Evolutionary conservation across 92 coral and sea anemone species (phyloP), one percentile per base, ranked within the genome.

Genomic region (Epizoanthus scotinus): DNA sequence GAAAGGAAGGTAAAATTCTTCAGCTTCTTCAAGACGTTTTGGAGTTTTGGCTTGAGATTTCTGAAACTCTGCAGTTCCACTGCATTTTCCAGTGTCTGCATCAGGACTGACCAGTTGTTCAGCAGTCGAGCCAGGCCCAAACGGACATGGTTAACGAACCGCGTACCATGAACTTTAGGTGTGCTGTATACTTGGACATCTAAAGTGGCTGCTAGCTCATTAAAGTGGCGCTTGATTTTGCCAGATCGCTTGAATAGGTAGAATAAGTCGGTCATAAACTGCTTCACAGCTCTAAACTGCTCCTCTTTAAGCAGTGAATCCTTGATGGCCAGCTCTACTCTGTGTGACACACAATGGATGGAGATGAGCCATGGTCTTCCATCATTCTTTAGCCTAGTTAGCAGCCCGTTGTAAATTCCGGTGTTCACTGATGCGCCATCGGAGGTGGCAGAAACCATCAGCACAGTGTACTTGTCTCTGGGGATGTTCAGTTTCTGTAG

Each of bases 111-210:
- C 85, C 85, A 82, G 40, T 64, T 82, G 52, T 69, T 72, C 57
- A 79, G 84, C 49, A 29, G 60, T 24, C 49, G 62, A 59, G 55
- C 63, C 64, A 80, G 66, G 56, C 84, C 84, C 56, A 44, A 61
- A 65, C 18, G 84, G 49, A 60, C 70, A 79, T 79, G 84, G 40
- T 79, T 79, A 38, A 65, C 65, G 38, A 79, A 79, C 54, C 77
- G 77, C 24, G 84, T 81, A 63, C 77, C 77, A 28, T 81, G 84
- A 61, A 81, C 71, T 47, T 81, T 68, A 0, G 84, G 77, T 64
- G 71, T 24, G 49, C 17, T 53, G 67, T 81, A 81, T 9, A 66
- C 56, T 34, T 81, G 54, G 21, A 67, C 71, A 64, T 64, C 84
- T n/a, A 81, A 29, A 49, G 24, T 54, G 20, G 9, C 22, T 5